Evolutionary conservation across 2,113 vertebrate species (phyloP).

Genomic region (Aptenodytes forsteri): DNA sequence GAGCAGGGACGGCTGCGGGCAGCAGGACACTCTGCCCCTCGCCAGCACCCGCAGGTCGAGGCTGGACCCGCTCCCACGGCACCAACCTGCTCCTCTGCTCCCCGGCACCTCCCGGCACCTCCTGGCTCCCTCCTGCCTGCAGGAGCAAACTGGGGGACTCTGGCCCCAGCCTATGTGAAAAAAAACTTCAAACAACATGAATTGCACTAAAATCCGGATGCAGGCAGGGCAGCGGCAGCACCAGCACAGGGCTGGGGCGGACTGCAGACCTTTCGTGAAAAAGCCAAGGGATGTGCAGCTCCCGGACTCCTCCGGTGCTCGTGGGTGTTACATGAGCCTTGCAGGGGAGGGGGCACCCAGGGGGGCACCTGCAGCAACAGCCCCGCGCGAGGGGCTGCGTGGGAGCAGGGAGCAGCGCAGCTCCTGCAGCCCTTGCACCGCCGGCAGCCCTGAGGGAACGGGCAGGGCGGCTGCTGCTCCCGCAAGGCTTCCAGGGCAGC

Average conservation of each 20-base stretch:
- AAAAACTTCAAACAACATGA: background rate
- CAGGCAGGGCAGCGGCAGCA: background rate
- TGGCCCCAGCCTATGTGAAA: background rate
- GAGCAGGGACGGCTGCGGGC: rapidly evolving
- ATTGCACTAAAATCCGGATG: background rate
- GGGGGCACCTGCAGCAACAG: background rate
- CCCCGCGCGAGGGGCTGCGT: rapidly evolving
- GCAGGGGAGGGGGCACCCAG: background rate
- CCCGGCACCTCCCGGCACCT: background rate
- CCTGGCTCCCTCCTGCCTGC: background rate
- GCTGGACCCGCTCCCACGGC: rapidly evolving
- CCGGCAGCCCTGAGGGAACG: background rate
- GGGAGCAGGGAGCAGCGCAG: background rate
- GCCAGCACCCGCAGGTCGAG: rapidly evolving
- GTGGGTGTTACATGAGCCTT: background rate
- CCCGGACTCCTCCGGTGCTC: background rate
- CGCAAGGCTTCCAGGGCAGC: background rate
- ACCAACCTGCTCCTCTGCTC: background rate
- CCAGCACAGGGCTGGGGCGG: rapidly evolving
- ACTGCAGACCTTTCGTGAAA: background rate
- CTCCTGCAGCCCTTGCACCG: background rate
- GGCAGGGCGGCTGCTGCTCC: background rate
- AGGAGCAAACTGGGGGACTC: background rate
- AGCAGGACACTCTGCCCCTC: background rate
- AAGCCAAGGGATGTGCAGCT: background rate